phyloP scores from a whole-genome alignment of 2,113 vertebrate genomes.

The Anhinga anhinga region DNA sequence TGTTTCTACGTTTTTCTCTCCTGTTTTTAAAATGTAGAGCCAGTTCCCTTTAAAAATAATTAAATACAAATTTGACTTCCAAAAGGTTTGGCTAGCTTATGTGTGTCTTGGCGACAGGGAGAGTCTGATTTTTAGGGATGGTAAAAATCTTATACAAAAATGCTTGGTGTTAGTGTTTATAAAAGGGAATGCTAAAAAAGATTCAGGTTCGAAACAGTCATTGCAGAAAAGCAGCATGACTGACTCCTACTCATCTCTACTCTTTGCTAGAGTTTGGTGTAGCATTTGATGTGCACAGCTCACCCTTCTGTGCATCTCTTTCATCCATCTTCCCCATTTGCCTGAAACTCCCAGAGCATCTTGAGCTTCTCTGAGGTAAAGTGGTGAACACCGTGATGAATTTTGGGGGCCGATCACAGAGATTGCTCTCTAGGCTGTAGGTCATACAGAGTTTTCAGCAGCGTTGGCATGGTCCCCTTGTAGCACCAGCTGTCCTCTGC shows the following conservation, averaged over 20 bases:
- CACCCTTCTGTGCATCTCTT: neutral
- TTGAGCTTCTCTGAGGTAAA: neutral
- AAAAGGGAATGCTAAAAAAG: neutral
- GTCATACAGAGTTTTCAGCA: neutral
- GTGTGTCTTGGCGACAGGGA: neutral
- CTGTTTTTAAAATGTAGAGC: neutral
- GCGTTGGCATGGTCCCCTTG: neutral
- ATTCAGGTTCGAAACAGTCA: neutral
- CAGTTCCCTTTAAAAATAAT: neutral
- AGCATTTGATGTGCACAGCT: neutral
- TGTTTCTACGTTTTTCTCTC: neutral
- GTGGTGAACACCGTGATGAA: neutral
- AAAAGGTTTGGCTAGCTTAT: neutral
- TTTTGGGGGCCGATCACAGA: fast-evolving
- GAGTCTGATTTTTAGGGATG: neutral
- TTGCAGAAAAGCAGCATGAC: neutral
- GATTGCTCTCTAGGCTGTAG: neutral
- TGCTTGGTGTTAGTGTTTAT: neutral
- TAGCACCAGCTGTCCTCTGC: constrained; percentile 1
- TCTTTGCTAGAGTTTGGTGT: neutral
- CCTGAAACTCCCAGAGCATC: neutral
- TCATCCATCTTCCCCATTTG: fast-evolving
- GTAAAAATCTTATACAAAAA: neutral
- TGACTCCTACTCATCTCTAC: neutral
- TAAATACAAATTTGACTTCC: neutral